Evolutionary conservation across 2,113 vertebrate genomes (phyloP).

Genomic region (Rhabdomys dilectus): DNA sequence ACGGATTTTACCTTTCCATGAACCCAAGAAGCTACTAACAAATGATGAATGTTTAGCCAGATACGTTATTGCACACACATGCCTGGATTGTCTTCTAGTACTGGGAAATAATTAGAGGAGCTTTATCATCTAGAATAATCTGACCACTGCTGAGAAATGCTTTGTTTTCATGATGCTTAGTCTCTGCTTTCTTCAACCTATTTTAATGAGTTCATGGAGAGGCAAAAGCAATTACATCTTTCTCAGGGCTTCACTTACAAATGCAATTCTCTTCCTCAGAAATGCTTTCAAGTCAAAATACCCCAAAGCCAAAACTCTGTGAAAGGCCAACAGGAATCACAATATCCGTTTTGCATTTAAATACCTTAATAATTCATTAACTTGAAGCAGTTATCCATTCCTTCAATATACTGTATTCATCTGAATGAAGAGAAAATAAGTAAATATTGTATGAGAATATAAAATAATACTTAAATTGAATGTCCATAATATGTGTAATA

Average conservation of each 20-base stretch:
- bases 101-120: conserved; percentile 6
- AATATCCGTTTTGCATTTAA: conserved; percentile 26
- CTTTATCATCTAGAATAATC: neutral
- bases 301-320: conserved; percentile 29
- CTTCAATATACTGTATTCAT: neutral
- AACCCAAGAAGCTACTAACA: too few species aligned
- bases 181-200: neutral
- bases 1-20: too few species aligned
- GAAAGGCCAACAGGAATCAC: conserved; percentile 20
- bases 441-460: conserved; percentile 16
- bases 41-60: too few species aligned
- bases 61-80: neutral
- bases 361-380: conserved; percentile 63
- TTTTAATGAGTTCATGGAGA: neutral
- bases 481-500: neutral
- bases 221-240: neutral
- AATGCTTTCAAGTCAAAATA: conserved; percentile 53
- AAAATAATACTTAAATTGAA: conserved; percentile 44
- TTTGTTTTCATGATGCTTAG: neutral
- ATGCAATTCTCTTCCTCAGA: neutral
- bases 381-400: conserved; percentile 2
- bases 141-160: neutral
- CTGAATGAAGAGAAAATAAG: neutral
- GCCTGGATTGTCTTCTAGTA: neutral
- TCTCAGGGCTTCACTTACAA: neutral